These are phyloP conservation scores for Sebastes matsubarae DNA, from an alignment of 2,797 vertebrate genomes.

Conservation along the genomic window DNA sequence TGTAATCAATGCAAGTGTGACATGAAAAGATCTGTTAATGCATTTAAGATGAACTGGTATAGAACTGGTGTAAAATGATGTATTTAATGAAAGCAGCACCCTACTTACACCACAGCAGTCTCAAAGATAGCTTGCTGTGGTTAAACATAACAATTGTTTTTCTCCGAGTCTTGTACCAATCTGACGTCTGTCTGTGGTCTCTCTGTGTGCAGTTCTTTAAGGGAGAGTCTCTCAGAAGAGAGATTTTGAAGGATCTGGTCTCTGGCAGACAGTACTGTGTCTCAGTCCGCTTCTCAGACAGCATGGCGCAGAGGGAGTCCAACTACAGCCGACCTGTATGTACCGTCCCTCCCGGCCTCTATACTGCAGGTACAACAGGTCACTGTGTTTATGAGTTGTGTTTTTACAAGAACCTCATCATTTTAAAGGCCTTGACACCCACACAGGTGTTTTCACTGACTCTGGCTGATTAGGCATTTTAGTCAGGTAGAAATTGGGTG, in stretches of 20 bases:
- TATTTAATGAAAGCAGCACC: background rate
- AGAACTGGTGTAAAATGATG: background rate
- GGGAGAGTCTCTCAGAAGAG: background rate
- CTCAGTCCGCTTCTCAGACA: slow-evolving; percentile 11
- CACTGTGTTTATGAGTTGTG: background rate
- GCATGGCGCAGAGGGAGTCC: fast-evolving
- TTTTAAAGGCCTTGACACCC: background rate
- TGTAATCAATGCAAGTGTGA: background rate
- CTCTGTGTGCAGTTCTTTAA: background rate
- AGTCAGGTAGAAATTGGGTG: background rate
- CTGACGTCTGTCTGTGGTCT: background rate
- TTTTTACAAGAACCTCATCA: background rate
- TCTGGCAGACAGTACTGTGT: slow-evolving; percentile 52
- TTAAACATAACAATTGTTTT: background rate
- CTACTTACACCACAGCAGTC: background rate
- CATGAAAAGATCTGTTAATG: background rate
- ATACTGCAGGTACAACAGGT: slow-evolving; percentile 24
- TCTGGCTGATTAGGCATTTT: background rate
- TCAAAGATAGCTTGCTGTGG: background rate
- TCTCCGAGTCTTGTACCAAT: background rate
- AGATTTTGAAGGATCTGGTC: background rate
- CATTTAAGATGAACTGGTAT: background rate
- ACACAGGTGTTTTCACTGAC: background rate
- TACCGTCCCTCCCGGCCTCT: background rate
- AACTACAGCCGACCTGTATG: slow-evolving; percentile 51